phyloP scores from a whole-genome alignment of 2,113 vertebrate species.

The Cyanistes caeruleus region DNA sequence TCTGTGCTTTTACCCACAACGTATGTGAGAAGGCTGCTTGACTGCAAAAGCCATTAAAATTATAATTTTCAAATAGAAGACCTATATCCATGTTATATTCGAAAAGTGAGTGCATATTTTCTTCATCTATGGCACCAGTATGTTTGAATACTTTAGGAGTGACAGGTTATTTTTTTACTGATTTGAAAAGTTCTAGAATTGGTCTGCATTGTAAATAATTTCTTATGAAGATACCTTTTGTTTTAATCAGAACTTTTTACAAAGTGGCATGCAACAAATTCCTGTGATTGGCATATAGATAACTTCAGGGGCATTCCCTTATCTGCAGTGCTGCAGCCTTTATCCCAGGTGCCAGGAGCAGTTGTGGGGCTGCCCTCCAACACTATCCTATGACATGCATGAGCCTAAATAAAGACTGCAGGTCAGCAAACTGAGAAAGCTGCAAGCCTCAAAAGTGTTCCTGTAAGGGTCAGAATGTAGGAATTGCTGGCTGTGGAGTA shows the following conservation, averaged over 20 bases:
- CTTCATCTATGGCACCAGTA: not conserved
- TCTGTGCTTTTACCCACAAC: not conserved
- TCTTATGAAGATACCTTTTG: not conserved
- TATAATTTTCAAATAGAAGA: not conserved
- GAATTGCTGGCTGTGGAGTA: not conserved
- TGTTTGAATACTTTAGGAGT: not conserved
- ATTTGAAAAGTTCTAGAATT: not conserved
- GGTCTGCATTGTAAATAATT: not conserved
- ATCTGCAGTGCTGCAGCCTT: not conserved
- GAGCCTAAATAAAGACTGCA: not conserved
- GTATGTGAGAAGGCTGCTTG: not conserved
- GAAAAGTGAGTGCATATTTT: not conserved
- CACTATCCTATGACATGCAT: not conserved
- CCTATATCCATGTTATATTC: not conserved
- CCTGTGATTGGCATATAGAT: not conserved
- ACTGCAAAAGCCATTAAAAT: not conserved
- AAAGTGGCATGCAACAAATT: not conserved
- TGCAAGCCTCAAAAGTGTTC: not conserved
- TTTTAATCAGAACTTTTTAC: not conserved
- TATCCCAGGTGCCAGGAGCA: not conserved
- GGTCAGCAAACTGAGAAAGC: not conserved
- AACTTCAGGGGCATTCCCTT: not conserved
- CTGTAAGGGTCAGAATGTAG: not conserved
- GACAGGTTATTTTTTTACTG: not conserved
- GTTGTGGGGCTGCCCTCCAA: not conserved